Conservation (phyloP, 2,113 vertebrate genomes). For the Cyanocitta stelleri region DNA sequence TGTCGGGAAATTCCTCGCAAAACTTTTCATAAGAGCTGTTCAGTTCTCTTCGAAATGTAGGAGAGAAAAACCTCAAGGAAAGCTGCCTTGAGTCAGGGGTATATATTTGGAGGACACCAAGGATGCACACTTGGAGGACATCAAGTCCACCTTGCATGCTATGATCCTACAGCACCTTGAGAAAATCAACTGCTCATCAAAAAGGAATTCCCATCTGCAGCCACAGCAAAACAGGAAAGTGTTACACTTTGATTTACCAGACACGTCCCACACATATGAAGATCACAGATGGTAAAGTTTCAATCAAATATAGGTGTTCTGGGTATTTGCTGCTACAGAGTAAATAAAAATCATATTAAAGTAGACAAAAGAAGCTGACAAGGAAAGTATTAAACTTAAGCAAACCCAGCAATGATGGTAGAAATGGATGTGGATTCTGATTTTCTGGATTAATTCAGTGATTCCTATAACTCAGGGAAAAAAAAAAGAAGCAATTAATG, state of each 20-base stretch:
- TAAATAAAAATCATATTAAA: neutral
- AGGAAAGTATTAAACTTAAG: neutral
- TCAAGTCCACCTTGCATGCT: neutral
- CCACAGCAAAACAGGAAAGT: neutral
- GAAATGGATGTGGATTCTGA: neutral
- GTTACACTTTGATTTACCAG: neutral
- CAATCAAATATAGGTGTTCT: neutral
- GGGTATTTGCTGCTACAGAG: neutral
- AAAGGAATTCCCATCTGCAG: neutral
- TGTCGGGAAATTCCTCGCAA: neutral
- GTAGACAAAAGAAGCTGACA: neutral
- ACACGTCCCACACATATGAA: neutral
- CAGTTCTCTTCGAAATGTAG: neutral
- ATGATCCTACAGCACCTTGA: neutral
- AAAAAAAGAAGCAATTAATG: neutral
- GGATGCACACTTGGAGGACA: neutral
- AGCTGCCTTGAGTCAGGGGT: neutral
- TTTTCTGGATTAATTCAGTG: neutral
- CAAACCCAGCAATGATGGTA: neutral
- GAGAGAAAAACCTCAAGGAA: neutral
- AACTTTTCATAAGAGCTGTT: neutral
- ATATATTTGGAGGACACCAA: neutral
- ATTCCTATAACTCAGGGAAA: neutral
- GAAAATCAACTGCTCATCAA: neutral
- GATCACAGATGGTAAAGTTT: neutral